Conservation (phyloP, 1,140 invertebrate genomes). For the Ceratosolen fusciceps region DNA sequence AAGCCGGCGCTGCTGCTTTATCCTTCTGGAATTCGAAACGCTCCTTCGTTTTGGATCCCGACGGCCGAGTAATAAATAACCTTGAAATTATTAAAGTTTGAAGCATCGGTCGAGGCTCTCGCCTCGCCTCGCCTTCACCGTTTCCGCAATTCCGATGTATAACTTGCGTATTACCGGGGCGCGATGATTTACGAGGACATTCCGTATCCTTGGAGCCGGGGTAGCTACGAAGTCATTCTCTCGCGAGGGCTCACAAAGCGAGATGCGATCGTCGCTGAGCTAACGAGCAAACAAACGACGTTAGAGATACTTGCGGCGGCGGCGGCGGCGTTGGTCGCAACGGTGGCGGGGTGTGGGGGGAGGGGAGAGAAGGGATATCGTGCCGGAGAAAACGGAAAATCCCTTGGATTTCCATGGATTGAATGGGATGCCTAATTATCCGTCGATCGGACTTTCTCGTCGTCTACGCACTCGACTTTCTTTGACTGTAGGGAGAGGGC, state of each 20-base stretch:
- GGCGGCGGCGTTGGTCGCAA: too few relatives aligned
- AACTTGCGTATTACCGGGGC: neutral
- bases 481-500: neutral
- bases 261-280: neutral
- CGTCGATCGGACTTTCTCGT: slow-evolving; percentile 37
- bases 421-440: slow-evolving; percentile 11
- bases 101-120: neutral
- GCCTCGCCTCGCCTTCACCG: neutral
- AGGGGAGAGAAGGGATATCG: too few relatives aligned
- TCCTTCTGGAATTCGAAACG: too few relatives aligned
- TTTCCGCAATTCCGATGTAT: neutral
- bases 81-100: neutral
- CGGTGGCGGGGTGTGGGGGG: too few relatives aligned
- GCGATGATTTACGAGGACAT: neutral
- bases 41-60: too few relatives aligned
- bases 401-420: slow-evolving; percentile 4
- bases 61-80: neutral
- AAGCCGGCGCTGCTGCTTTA: too few relatives aligned
- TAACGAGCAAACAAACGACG: neutral
- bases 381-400: too few relatives aligned
- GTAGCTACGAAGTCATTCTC: neutral
- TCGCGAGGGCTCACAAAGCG: neutral
- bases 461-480: slow-evolving; percentile 34
- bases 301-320: neutral
- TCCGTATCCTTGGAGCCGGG: neutral